Evolutionary conservation across 2,797 vertebrate genomes (phyloP).

Genomic region (Tapera naevia): DNA sequence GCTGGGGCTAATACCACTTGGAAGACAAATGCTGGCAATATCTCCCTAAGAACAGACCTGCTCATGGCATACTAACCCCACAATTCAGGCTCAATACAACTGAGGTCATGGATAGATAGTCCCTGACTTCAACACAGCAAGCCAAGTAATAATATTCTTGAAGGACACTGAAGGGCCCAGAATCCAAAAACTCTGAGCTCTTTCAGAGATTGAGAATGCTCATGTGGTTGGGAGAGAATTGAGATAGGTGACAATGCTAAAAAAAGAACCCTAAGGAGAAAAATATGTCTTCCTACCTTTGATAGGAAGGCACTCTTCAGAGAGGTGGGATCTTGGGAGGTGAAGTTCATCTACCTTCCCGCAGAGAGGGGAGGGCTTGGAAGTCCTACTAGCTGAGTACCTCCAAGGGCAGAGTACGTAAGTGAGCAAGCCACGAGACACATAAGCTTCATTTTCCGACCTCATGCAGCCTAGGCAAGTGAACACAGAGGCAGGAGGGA

Average conservation of each 20-base stretch:
- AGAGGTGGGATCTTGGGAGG: not conserved
- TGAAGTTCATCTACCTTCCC: not conserved
- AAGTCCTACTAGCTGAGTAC: not conserved
- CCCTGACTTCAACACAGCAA: not conserved
- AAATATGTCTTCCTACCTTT: not conserved
- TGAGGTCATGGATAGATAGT: not conserved
- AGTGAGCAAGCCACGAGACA: not conserved
- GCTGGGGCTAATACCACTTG: not conserved
- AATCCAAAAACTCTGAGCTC: not conserved
- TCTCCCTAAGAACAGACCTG: not conserved
- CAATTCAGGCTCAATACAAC: not conserved
- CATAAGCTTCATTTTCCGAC: not conserved
- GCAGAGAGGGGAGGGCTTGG: not conserved
- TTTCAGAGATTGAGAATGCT: not conserved
- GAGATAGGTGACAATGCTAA: not conserved
- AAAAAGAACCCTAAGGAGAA: not conserved
- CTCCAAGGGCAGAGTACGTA: not conserved
- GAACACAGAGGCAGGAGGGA: not conserved
- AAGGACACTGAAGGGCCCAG: not conserved
- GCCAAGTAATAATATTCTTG: not conserved
- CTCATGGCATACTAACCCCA: not conserved
- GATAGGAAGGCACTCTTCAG: not conserved
- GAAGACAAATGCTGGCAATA: not conserved
- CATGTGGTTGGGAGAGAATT: not conserved
- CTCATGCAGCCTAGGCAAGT: not conserved